Evolutionary conservation across 2,113 vertebrate species (phyloP).

Genomic region (Diadophis punctatus): DNA sequence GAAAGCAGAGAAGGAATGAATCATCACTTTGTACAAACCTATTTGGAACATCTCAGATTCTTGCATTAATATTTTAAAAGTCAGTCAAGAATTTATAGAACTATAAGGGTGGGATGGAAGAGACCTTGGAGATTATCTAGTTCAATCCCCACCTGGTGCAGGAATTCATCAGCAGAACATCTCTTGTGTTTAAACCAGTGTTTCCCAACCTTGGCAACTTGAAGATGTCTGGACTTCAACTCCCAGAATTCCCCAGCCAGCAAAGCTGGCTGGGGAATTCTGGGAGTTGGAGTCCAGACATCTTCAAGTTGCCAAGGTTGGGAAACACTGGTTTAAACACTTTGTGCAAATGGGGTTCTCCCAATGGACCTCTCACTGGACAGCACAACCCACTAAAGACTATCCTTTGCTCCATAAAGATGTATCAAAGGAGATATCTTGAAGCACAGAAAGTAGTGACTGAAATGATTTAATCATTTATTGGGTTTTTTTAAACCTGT

Average conservation of each 20-base stretch:
- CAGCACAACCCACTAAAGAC: neutral
- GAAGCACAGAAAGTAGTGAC: neutral
- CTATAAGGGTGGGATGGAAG: neutral
- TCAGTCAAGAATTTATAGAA: neutral
- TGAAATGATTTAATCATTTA: neutral
- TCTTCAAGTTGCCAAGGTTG: no score
- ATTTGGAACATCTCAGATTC: neutral
- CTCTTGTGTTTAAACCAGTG: no score
- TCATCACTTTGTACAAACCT: neutral
- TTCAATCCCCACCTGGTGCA: neutral
- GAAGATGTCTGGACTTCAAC: no score
- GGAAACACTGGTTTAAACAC: no score
- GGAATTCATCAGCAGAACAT: neutral
- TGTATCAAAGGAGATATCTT: neutral
- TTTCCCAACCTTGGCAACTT: no score
- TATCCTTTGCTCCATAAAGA: neutral
- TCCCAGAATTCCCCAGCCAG: no score
- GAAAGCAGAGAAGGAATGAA: neutral
- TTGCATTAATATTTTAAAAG: neutral
- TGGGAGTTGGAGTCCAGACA: no score
- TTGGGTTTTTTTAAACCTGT: neutral
- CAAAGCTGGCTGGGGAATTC: no score
- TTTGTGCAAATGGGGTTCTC: neutral
- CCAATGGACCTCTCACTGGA: neutral
- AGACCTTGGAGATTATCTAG: neutral